Evolutionary conservation across 2,113 vertebrate species (phyloP).

Genomic region (Elephas maximus): DNA sequence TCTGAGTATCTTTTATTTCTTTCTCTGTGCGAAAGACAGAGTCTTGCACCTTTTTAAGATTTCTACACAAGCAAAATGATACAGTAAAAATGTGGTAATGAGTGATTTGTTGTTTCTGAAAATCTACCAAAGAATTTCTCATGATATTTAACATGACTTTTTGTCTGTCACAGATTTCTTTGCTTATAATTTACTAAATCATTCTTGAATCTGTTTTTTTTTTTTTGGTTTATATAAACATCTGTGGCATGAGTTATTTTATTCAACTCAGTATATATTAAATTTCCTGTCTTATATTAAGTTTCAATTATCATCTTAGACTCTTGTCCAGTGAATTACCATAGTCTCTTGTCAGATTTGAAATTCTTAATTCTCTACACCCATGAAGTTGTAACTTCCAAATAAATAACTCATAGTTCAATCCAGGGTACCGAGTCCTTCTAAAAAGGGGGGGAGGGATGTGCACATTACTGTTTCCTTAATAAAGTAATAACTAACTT

Average conservation of each 20-base stretch:
- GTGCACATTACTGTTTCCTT: neutral
- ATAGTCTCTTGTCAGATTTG: neutral
- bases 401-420: neutral
- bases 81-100: conserved; percentile 28
- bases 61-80: conserved; percentile 88
- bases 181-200: conserved; percentile 4
- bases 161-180: neutral
- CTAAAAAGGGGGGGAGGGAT: neutral
- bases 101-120: neutral
- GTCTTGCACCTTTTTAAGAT: conserved; percentile 95
- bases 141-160: neutral
- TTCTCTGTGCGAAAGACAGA: conserved; percentile 88
- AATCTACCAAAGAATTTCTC: neutral
- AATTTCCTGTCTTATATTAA: neutral
- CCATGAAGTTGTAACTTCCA: neutral
- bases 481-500: neutral
- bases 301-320: neutral
- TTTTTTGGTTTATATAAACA: neutral
- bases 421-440: neutral
- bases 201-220: neutral
- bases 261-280: conserved; percentile 43
- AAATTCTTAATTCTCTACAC: neutral
- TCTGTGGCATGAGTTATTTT: neutral
- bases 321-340: neutral
- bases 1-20: conserved; percentile 92